These are phyloP conservation scores for Macrotis lagotis DNA, from an alignment of 2,113 vertebrate genomes.

Conservation along the genomic window DNA sequence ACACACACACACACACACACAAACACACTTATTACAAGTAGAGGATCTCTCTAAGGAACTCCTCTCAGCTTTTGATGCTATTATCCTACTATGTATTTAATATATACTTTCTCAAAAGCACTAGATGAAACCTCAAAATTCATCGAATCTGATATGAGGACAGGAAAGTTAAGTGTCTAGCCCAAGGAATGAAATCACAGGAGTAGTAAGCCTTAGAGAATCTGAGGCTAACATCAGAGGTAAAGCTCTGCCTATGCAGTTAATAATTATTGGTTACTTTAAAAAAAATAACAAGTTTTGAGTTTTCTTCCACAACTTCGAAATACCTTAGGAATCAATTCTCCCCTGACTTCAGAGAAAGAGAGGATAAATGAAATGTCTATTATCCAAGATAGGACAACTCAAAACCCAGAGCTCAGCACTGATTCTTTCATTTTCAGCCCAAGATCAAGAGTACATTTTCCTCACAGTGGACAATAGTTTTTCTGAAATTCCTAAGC, in stretches of 20 bases:
- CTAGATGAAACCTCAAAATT: neutral
- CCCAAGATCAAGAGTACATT: neutral
- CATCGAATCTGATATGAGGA: neutral
- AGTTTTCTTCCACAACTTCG: too few species aligned
- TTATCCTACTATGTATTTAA: neutral
- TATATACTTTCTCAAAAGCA: neutral
- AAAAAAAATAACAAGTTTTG: too few species aligned
- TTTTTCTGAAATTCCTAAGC: accelerated
- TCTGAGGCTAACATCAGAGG: neutral
- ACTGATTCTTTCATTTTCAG: neutral
- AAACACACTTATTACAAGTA: too few species aligned
- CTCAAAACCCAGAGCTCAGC: neutral
- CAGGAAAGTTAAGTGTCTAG: too few species aligned
- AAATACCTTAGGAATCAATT: too few species aligned
- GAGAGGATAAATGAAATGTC: too few species aligned
- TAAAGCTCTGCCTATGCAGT: too few species aligned
- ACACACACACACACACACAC: too few species aligned
- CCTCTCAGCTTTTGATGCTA: neutral
- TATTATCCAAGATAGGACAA: neutral
- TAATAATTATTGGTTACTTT: too few species aligned
- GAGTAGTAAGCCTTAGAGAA: too few species aligned
- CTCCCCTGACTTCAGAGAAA: too few species aligned
- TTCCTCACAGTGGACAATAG: neutral
- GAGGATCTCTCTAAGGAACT: neutral
- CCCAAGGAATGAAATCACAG: too few species aligned